Base-by-base conservation (phyloP, 2,888 invertebrate species). In the Rhodophaea formosa region DNA sequence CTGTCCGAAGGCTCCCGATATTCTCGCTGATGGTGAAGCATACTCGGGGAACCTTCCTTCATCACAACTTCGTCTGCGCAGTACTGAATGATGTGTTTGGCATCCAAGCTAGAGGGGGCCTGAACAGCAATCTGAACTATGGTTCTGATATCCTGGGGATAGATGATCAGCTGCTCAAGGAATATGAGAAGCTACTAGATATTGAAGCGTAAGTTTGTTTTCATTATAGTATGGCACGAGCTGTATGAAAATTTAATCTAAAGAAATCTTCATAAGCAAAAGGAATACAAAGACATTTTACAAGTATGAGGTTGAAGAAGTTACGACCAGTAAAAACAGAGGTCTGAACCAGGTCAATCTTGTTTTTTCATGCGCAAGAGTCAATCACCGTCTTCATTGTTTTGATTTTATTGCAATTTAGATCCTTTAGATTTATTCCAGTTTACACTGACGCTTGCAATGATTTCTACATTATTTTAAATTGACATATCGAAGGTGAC, bases 61-160 rank as follows among this genome's bases (percentile, higher is more conserved):
- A 98, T 80, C 96, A 97, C 82, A 97, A 97, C 85, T 95, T 96
- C 87, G 94, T 98, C 8, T 95, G 95, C 68, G 95, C 96, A 8
- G 93, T 98, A 16, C 92, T 98, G 47, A 98, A 97, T 76, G 97
- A 98, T 75, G 94, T 98, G 29, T 98, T 97, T 79, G 98, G 98
- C 0, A 96, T 98, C 57, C 97, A 97, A 84, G 95, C 95, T 0
- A 91, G 96, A 62, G 95, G 96, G 0, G 96, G 96, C 0, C 93
- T 95, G 70, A 94, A 95, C 14, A 97, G 97, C 82, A 96, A 97
- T 51, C 94, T 96, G 56, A 95, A 96, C 57, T 97, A 97, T 76
- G 96, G 96, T 3, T 95, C 96, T 81, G 96, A 96, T 82, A 88
- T 97, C 15, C 89, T 98, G 58, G 97, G 97, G 10, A 97, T 98